phyloP scores from a whole-genome alignment of 2,888 invertebrate species.

The Drosophila kokeensis region DNA sequence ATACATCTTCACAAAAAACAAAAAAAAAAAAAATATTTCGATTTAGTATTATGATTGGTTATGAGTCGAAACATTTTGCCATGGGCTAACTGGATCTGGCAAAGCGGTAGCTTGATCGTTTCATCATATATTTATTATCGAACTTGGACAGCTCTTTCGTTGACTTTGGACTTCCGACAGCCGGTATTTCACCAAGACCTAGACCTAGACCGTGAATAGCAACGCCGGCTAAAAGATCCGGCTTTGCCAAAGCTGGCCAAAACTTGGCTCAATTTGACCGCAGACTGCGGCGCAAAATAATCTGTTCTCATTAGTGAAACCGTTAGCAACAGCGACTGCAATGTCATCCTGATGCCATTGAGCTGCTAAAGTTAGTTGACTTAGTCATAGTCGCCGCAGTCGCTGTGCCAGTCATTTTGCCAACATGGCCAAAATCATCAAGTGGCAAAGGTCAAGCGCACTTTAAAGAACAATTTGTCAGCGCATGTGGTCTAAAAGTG shows the following conservation, averaged over 20 bases:
- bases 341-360: constrained; percentile 40
- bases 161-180: constrained; percentile 63
- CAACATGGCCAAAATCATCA: constrained; percentile 65
- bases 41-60: constrained; percentile 35
- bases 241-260: constrained; percentile 9
- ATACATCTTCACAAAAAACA: constrained; percentile 10
- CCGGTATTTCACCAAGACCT: constrained; percentile 63
- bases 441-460: constrained; percentile 64
- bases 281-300: not conserved
- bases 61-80: constrained; percentile 49
- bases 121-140: constrained; percentile 65
- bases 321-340: constrained; percentile 46
- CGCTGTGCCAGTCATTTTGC: not conserved
- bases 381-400: constrained; percentile 1
- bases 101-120: constrained; percentile 35
- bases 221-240: constrained; percentile 14
- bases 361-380: not conserved
- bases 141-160: constrained; percentile 64
- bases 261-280: not conserved
- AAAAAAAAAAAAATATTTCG: not conserved
- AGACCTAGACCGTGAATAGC: constrained; percentile 70
- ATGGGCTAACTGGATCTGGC: constrained; percentile 63
- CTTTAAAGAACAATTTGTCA: constrained; percentile 64
- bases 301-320: constrained; percentile 41
- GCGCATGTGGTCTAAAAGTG: constrained; percentile 46